Percentiles rank a stretch among this genome's conserved stretches.
phyloP scores from a whole-genome alignment of 2,797 vertebrate genomes.

The Spatula versicolor region DNA sequence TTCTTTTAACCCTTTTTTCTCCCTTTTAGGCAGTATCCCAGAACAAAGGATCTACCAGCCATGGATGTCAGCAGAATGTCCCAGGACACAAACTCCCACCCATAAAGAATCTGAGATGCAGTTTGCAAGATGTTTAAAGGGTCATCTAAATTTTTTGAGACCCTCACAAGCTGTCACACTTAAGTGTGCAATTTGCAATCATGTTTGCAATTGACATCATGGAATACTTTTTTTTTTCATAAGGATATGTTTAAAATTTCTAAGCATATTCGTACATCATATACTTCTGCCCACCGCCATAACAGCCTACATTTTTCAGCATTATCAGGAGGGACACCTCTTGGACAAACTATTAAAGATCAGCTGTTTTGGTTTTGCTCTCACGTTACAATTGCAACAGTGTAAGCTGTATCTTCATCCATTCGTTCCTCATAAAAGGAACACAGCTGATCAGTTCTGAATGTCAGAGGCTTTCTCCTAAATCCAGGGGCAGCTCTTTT shows the following conservation, averaged over 20 bases:
- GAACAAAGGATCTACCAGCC: not conserved
- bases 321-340: not conserved
- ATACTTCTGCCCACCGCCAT: slow-evolving; percentile 17
- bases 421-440: not conserved
- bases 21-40: not conserved
- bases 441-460: not conserved
- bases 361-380: slow-evolving; percentile 23
- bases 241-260: slow-evolving; percentile 33
- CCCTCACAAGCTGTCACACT: not conserved
- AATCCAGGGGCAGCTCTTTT: not conserved
- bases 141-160: not conserved
- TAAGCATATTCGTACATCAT: slow-evolving; percentile 10
- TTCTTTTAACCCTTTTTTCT: not conserved
- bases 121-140: not conserved
- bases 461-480: not conserved
- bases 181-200: not conserved
- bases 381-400: not conserved
- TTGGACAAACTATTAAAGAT: slow-evolving; percentile 16
- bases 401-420: not conserved
- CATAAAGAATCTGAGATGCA: not conserved
- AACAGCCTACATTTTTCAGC: not conserved
- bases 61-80: not conserved
- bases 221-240: slow-evolving; percentile 14
- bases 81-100: not conserved
- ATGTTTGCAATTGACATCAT: not conserved